phyloP scores from a whole-genome alignment of 2,888 invertebrate species.

The Cephalotes varians region DNA sequence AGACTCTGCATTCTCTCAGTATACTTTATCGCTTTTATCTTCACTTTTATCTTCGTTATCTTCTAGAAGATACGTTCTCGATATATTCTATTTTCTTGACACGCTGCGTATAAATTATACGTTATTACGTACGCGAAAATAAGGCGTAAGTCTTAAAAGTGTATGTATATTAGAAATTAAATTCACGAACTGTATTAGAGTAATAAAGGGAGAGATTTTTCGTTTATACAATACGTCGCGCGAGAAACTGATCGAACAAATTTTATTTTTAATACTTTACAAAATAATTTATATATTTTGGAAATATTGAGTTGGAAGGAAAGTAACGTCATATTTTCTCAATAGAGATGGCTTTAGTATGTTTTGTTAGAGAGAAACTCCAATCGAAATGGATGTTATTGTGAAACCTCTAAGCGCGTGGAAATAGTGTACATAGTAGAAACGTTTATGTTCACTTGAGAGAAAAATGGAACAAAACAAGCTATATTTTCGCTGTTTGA shows the following conservation, averaged over 20 bases:
- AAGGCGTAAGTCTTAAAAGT: background rate
- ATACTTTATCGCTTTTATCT: background rate
- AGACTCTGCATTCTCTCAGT: background rate
- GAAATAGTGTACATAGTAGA: too few relatives aligned
- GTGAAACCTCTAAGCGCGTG: too few relatives aligned
- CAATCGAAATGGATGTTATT: too few relatives aligned
- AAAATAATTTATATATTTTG: background rate
- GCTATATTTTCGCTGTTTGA: too few relatives aligned
- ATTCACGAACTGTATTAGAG: background rate
- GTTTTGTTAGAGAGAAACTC: too few relatives aligned
- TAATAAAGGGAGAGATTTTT: background rate
- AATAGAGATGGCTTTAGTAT: too few relatives aligned
- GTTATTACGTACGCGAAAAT: background rate
- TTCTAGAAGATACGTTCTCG: background rate
- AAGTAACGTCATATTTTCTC: too few relatives aligned
- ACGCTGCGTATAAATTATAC: background rate
- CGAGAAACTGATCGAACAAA: background rate
- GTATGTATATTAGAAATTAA: too few relatives aligned
- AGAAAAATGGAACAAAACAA: too few relatives aligned
- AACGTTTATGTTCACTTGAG: too few relatives aligned
- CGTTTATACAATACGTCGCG: background rate
- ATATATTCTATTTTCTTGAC: background rate
- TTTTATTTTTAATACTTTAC: background rate
- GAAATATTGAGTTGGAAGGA: too few relatives aligned
- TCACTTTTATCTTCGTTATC: background rate